Evolutionary conservation across 1,140 invertebrate species (phyloP), one percentile per base, ranked within the genome.

Genomic region (Melipona quadrifasciata): DNA sequence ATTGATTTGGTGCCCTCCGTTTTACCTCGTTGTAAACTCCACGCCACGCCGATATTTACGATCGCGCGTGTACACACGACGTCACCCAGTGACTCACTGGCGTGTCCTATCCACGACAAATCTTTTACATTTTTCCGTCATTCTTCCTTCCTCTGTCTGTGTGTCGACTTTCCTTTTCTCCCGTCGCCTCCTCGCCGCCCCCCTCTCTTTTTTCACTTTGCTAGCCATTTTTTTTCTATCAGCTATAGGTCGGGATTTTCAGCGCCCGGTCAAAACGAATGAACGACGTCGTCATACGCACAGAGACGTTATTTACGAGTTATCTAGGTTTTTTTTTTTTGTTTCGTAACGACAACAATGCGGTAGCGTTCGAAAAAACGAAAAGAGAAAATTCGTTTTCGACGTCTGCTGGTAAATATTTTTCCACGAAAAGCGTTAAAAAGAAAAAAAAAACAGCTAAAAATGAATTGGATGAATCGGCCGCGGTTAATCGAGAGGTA

Each of bases 1-100:
- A 88, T 89, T 86, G 87, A 89, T 89, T 89, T 71, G 88, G 67
- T 61, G 80, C 80, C 73, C 72, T 68, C 80, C 87, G 87, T 88
- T 89, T 82, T 86, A 89, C 84, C 84, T 79, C 79, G 83, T 76
- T 83, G 81, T 83, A 83, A 83, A 79, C 86, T 86, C 73, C 73
- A 71, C 84, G 82, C 82, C 82, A 64, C 4, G 34, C 34, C 72
- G 76, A 84, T 84, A 84, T 84, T 84, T 84, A 84, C 82, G 82
- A 84, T 84, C 82, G 39, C 67, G 27, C 82, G 65, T 79, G 76
- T 79, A 79, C 82, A 84, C 75, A 79, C 76, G 39, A 61, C 47
- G 76, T 84, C 82, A 72, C 76, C 82, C 67, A 55, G 55, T 79
- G 75, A 84, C 82, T 72, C 82, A 71, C 75, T 72, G 39, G 55